A percentile compares a stretch with the other conserved stretches of the same genome.
Conservation (phyloP, 2,888 invertebrate species). For the Willowsia nigromaculata region DNA sequence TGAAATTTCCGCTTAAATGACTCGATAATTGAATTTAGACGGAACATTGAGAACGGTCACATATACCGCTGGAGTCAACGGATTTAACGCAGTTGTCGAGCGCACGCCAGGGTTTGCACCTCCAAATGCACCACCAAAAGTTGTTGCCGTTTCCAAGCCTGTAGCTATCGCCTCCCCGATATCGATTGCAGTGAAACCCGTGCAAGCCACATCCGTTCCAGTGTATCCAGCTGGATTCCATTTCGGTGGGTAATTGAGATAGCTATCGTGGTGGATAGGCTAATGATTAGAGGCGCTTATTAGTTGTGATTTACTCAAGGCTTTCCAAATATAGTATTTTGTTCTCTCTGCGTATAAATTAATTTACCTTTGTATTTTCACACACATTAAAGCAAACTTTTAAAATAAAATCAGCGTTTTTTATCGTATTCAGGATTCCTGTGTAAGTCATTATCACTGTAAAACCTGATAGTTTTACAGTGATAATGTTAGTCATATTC, state of each 20-base stretch:
- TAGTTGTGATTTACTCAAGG: too few species aligned
- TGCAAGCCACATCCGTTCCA: conserved; percentile 28
- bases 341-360: too few species aligned
- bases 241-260: conserved; percentile 55
- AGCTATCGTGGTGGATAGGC: not conserved
- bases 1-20: not conserved
- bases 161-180: conserved; percentile 21
- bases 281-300: too few species aligned
- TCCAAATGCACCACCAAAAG: conserved; percentile 65
- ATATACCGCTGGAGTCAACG: conserved; percentile 72
- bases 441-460: too few species aligned
- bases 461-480: too few species aligned
- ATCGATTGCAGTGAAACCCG: not conserved
- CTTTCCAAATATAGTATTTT: too few species aligned
- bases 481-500: too few species aligned
- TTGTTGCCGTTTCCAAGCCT: conserved; percentile 54
- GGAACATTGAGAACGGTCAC: conserved; percentile 70
- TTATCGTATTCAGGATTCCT: too few species aligned
- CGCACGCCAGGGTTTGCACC: conserved; percentile 66
- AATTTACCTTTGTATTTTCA: too few species aligned
- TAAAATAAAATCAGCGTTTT: too few species aligned
- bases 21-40: conserved; percentile 25
- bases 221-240: conserved; percentile 68
- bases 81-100: conserved; percentile 73
- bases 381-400: too few species aligned